These are phyloP conservation scores for Ptilonorhynchus violaceus DNA, from an alignment of 2,113 vertebrate species.

Conservation along the genomic window DNA sequence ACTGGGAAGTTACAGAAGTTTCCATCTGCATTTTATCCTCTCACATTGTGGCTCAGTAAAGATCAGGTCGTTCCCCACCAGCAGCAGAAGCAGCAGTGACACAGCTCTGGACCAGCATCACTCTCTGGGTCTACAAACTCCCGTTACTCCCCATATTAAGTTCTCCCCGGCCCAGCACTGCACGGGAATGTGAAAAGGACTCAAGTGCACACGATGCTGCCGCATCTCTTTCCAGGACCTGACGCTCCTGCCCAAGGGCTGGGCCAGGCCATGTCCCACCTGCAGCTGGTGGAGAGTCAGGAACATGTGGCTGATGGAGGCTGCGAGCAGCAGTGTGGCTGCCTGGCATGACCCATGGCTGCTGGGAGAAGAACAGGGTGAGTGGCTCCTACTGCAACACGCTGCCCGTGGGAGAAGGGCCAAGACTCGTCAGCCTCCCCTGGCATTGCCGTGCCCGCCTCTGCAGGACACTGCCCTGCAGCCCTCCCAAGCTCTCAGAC, in stretches of 20 bases:
- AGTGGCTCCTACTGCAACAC: background rate
- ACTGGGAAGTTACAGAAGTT: background rate
- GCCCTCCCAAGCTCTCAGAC: background rate
- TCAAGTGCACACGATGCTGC: background rate
- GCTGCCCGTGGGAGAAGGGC: background rate
- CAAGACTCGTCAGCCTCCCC: background rate
- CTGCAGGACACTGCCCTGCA: background rate
- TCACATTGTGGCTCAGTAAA: fast-evolving
- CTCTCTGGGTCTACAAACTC: background rate
- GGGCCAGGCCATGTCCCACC: background rate
- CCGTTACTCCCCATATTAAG: background rate
- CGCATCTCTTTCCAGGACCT: background rate
- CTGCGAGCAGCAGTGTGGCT: background rate
- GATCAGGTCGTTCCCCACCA: background rate
- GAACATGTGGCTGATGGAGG: background rate
- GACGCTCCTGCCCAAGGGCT: background rate
- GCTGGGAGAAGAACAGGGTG: background rate
- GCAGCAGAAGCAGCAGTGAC: background rate
- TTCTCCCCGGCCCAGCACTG: background rate
- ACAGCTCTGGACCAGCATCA: background rate
- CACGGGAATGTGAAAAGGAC: background rate
- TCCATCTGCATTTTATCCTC: background rate
- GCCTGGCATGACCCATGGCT: background rate
- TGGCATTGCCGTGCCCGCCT: background rate
- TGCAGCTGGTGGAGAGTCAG: background rate